phyloP scores from a whole-genome alignment of 2,797 vertebrate genomes.

The Kryptolebias ocellatus region DNA sequence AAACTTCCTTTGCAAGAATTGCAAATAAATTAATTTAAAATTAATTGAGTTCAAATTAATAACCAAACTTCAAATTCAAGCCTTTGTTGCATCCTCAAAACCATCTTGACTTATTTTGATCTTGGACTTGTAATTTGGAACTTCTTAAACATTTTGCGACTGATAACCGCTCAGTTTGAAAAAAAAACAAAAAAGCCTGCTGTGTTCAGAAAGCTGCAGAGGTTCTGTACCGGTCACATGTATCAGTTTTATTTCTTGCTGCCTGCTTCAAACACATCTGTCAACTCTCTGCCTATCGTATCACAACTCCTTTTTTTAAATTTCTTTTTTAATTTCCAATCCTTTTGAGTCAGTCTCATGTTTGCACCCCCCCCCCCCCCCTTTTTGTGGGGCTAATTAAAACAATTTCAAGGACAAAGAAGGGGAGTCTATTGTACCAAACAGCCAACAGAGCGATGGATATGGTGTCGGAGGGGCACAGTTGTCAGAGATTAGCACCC shows the following conservation, averaged over 20 bases:
- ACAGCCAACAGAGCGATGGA: conserved; percentile 82
- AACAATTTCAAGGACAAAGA: conserved; percentile 93
- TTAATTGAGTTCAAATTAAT: too few species aligned
- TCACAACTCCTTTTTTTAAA: conserved; percentile 41
- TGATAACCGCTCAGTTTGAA: too few species aligned
- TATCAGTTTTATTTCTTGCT: conserved; percentile 3
- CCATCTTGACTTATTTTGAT: not conserved
- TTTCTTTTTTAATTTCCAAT: conserved; percentile 51
- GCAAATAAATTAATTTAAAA: too few species aligned
- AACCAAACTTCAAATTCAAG: not conserved
- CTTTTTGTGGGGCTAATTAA: conserved; percentile 89
- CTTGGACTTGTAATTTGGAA: not conserved
- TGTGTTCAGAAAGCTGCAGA: not conserved
- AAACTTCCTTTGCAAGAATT: too few species aligned
- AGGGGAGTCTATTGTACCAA: conserved; percentile 81
- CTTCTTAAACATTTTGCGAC: not conserved
- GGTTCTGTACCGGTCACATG: not conserved
- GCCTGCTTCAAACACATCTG: conserved; percentile 24
- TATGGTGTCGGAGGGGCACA: conserved; percentile 83
- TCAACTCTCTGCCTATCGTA: conserved; percentile 32
- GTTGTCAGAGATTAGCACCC: conserved; percentile 76
- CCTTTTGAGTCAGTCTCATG: conserved; percentile 57
- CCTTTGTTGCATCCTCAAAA: not conserved
- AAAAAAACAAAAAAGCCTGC: too few species aligned
- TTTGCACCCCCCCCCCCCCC: conserved; percentile 77